Percentiles rank a stretch among this genome's conserved stretches.
These are phyloP conservation scores for Scolopax mira DNA, from an alignment of 2,113 vertebrate genomes.

Conservation along the genomic window DNA sequence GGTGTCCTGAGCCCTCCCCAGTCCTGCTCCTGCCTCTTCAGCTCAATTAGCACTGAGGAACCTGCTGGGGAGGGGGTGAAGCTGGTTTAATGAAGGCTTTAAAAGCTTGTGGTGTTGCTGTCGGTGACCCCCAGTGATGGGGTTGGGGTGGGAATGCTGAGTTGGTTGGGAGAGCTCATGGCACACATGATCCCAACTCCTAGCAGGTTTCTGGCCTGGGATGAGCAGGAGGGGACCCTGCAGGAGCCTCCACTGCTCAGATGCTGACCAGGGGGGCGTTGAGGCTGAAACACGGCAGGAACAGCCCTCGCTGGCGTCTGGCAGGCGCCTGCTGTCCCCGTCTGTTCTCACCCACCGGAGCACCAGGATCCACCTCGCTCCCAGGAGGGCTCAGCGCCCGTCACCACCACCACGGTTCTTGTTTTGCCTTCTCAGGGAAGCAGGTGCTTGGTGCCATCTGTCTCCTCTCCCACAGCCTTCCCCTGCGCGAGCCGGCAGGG, in stretches of 20 bases:
- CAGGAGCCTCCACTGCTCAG: rapidly evolving
- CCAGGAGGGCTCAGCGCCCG: rapidly evolving
- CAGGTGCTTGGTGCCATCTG: neutral
- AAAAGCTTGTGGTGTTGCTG: neutral
- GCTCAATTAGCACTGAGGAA: no score
- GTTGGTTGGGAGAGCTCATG: neutral
- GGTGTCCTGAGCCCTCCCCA: neutral
- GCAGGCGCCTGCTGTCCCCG: neutral
- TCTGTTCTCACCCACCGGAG: neutral
- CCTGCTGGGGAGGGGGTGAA: rapidly evolving
- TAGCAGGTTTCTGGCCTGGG: rapidly evolving
- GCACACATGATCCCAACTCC: rapidly evolving
- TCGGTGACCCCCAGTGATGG: neutral
- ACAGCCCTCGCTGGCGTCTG: neutral
- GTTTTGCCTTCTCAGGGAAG: neutral
- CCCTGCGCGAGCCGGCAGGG: neutral
- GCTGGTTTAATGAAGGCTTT: neutral
- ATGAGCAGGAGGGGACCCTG: neutral
- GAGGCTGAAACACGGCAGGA: neutral
- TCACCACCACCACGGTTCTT: rapidly evolving
- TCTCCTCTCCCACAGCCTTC: neutral
- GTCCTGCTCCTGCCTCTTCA: neutral
- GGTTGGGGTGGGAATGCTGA: rapidly evolving
- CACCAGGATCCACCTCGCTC: neutral
- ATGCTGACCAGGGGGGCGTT: rapidly evolving